Percentiles rank a stretch among this genome's conserved stretches.
Evolutionary conservation across 2,113 vertebrate genomes (phyloP).

Genomic region (Microcebus ravelobensis): DNA sequence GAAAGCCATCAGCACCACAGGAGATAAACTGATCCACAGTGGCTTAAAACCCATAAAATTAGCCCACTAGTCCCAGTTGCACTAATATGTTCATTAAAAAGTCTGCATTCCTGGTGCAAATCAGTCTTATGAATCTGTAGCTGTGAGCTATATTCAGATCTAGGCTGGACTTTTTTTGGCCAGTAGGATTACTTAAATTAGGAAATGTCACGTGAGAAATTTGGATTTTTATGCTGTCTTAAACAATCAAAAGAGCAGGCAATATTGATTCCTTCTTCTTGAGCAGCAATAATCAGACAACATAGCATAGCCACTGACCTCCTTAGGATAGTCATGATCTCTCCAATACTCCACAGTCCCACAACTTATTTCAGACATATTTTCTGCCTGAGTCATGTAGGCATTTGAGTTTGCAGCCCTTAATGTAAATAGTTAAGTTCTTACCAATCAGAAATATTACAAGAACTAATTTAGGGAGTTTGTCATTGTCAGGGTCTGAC

Average conservation of each 20-base stretch:
- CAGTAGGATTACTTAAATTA: neutral
- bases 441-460: neutral
- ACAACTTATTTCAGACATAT: neutral
- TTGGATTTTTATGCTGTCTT: neutral
- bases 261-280: neutral
- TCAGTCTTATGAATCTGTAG: neutral
- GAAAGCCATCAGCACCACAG: neutral
- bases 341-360: neutral
- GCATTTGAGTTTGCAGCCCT: neutral
- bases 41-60: neutral
- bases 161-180: neutral
- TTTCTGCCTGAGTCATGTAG: neutral
- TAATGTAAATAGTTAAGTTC: neutral
- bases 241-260: neutral
- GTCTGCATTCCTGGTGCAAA: neutral
- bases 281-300: neutral
- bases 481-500: neutral
- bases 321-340: neutral
- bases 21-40: neutral
- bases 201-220: neutral
- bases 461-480: neutral
- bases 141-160: neutral
- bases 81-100: constrained; percentile 21
- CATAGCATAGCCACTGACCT: neutral
- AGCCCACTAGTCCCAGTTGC: neutral